phyloP scores from a whole-genome alignment of 2,888 invertebrate genomes.

The Drosophila diplacantha region DNA sequence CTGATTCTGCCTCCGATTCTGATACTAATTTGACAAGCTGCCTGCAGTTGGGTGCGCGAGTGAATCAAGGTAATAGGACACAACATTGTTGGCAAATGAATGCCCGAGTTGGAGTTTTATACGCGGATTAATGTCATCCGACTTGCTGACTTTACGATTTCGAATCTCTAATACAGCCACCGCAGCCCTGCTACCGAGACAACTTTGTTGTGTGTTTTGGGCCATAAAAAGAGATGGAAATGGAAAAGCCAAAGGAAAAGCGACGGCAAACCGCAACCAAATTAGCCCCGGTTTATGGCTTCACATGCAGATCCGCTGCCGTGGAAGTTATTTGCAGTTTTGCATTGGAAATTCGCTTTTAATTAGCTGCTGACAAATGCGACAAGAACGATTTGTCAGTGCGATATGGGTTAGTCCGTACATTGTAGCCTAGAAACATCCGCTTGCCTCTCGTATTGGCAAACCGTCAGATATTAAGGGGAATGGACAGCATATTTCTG shows the following conservation, averaged over 20 bases:
- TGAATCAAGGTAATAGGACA: conserved; percentile 69
- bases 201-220: conserved; percentile 60
- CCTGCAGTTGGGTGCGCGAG: conserved; percentile 25
- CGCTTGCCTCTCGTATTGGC: conserved; percentile 59
- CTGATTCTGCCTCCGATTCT: conserved; percentile 43
- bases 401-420: conserved; percentile 64
- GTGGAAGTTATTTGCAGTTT: conserved; percentile 72
- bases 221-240: conserved; percentile 51
- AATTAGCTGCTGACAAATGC: conserved; percentile 70
- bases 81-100: conserved; percentile 69
- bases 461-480: background rate
- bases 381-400: conserved; percentile 32
- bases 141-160: conserved; percentile 53
- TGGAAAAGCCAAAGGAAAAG: conserved; percentile 13
- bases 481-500: conserved; percentile 8
- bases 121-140: conserved; percentile 63
- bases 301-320: conserved; percentile 60
- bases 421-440: conserved; percentile 66
- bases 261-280: conserved; percentile 46
- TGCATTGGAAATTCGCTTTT: conserved; percentile 69
- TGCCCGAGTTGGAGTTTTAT: conserved; percentile 37
- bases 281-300: conserved; percentile 62
- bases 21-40: conserved; percentile 72
- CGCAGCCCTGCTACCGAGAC: conserved; percentile 26
- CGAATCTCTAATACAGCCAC: conserved; percentile 40